Evolutionary conservation across 1,140 invertebrate species (phyloP), one percentile per base, ranked within the genome.

Genomic region (Drosophila micromelanica): DNA sequence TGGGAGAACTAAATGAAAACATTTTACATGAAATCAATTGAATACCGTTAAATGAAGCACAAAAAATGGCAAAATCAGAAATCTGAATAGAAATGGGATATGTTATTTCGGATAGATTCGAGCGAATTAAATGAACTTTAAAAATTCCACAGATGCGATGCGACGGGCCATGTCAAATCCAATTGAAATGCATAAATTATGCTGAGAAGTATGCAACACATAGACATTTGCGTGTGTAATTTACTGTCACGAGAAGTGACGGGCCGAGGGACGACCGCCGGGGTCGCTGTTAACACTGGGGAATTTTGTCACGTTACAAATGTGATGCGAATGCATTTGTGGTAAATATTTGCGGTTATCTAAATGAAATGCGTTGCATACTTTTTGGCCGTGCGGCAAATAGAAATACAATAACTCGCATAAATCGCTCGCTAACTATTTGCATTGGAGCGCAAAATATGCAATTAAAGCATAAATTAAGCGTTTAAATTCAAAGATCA

Each of bases 301-400:
- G 59, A 42, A 61, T 71, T 85, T 75, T 67, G 43, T 63, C 52
- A 55, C 68, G 62, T 75, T 73, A 72, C 59, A 82, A 82, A 76
- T 67, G 78, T 65, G 64, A 63, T 71, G 72, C 65, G 72, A 78
- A 78, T 71, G 65, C 76, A 64, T 81, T 78, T 79, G 84, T 71
- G 84, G 84, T 72, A 89, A 87, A 89, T 87, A 89, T 87, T 87
- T 87, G 84, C 76, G 84, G 84, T 89, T 87, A 82, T 87, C 84
- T 84, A 80, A 87, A 87, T 87, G 84, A 82, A 87, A 87, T 87
- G 84, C 84, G 70, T 63, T 76, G 76, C 76, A 65, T 76, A 78
- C 56, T 76, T 78, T 72, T 54, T 56, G 57, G 30, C 17, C 20
- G n/a, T 15, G 32, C 30, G 11, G 42, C 40, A 62, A 49, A 56